Evolutionary conservation across 2,797 vertebrate species (phyloP), one percentile per base, ranked within the genome.

Genomic region (Sebastes baramenuke): DNA sequence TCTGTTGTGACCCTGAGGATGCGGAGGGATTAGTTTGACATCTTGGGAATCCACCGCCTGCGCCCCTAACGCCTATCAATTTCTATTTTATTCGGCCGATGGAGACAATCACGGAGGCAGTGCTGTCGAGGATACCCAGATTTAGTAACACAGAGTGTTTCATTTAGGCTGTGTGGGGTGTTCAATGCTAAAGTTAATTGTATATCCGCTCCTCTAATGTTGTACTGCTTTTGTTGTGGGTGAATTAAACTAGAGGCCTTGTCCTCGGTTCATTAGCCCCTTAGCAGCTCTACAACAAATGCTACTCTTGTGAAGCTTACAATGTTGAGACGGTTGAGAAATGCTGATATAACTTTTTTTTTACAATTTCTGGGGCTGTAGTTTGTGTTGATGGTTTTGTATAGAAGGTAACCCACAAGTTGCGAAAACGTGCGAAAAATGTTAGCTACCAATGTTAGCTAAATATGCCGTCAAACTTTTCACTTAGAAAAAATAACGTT

Each of bases 1-100:
- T 70, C 22, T 64, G 10, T 70, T 88, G 75, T 87, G 88, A 93
- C 89, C 92, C 79, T 5, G 60, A 89, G 90, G 89, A 84, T 78
- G 77, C 61, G 56, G 34, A 32, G 76, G 88, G 89, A 92, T 93
- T 88, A 80, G 46, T 32, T 54, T 79, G 72, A 85, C 71, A 80
- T 81, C 84, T 79, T 36, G 75, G 77, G 84, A 82, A 64, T 75
- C 83, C 66, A 30, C 27, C 59, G 80, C 58, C 66, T 77, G 46
- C 46, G 16, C 62, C 72, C 74, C 60, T 46, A 56, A 79, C 75
- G 36, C 46, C 24, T 58, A 34, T 65, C 75, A 60, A 32, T 75
- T 62, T 60, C 58, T 65, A 4, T 69, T 75, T 79, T 49, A 52
- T 80, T 29, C 66, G 61, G 71, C 52, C 1, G 4, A 56, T 25